Evolutionary conservation across 2,797 vertebrate genomes (phyloP), one percentile per base, ranked within the genome.

Genomic region (Phoxinus dragarum): DNA sequence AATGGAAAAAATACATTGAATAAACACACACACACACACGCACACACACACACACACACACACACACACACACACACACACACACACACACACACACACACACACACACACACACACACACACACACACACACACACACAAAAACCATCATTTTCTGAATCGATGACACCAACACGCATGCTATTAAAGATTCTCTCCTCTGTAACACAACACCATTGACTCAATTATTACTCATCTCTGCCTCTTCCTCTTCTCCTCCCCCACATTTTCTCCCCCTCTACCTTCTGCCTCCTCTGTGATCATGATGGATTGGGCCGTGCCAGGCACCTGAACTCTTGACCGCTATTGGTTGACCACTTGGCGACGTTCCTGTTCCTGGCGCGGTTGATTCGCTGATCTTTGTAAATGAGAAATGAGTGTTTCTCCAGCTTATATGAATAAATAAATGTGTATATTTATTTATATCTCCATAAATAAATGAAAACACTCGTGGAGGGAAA

Each of bases 401-500:
- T 80, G 27, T 80, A 79, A 85, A 85, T 80, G 68, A 79, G 42
- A 72, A 73, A 64, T 64, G 14, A 80, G 67, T 72, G 38, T 73
- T 80, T 56, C 42, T 73, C 54, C 42, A 40, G 31, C 19, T 64
- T 73, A 64, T 80, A 73, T 80, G 52, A 85, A 85, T 85, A 80
- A 80, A 72, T 85, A 80, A 85, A 80, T 49, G 49, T 80, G 19
- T 27, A 85, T 73, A 72, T 80, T 54, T 84, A 84, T 77, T 84
- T 72, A 84, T 78, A 85, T 79, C 52, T 14, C 54, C 44, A 80
- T 85, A 85, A 80, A 85, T 85, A 80, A 80, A 72, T 80, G 42
- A 85, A 73, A 80, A 64, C 68, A 73, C 54, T 73, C n/a, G 38
- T 72, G 34, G 14, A 71, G 38, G 67, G 68, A 61, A 69, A 85